phyloP scores from a whole-genome alignment of 2,888 invertebrate genomes.

The Orgyia antiqua region DNA sequence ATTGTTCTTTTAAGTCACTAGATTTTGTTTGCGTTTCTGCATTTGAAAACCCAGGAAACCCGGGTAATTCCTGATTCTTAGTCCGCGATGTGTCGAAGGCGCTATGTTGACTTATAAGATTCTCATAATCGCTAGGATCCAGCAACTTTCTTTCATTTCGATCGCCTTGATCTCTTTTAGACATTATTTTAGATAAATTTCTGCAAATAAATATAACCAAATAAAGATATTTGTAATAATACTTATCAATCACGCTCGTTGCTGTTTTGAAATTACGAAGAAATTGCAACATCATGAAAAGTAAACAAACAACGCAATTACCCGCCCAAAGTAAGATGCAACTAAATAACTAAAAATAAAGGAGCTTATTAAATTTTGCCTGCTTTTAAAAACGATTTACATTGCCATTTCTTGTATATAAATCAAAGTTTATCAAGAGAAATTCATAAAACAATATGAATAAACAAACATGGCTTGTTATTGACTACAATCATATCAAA shows the following conservation, averaged over 20 bases:
- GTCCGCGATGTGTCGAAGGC: conserved; percentile 66
- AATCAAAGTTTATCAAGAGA: too few relatives aligned
- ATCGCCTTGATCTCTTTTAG: conserved; percentile 70
- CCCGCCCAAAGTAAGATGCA: conserved; percentile 35
- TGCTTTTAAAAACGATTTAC: too few relatives aligned
- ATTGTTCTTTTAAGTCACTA: conserved; percentile 62
- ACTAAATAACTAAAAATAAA: conserved; percentile 17
- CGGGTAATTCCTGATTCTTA: conserved; percentile 67
- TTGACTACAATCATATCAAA: conserved; percentile 12
- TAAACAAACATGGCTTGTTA: conserved; percentile 14
- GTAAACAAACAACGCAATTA: conserved; percentile 73
- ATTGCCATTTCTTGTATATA: too few relatives aligned
- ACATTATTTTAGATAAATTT: conserved; percentile 48
- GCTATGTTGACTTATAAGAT: conserved; percentile 69
- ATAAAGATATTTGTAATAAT: too few relatives aligned
- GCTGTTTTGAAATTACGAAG: conserved; percentile 2
- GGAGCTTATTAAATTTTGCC: too few relatives aligned
- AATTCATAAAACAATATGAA: conserved; percentile 40
- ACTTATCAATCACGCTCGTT: too few relatives aligned
- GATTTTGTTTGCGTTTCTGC: conserved; percentile 74
- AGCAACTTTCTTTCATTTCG: conserved; percentile 68
- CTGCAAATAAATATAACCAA: conserved; percentile 25
- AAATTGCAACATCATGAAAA: conserved; percentile 34
- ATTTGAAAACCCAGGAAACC: conserved; percentile 72
- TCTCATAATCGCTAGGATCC: conserved; percentile 71